Base-by-base conservation (phyloP, 2,113 vertebrate species). In the Fregetta grallaria region DNA sequence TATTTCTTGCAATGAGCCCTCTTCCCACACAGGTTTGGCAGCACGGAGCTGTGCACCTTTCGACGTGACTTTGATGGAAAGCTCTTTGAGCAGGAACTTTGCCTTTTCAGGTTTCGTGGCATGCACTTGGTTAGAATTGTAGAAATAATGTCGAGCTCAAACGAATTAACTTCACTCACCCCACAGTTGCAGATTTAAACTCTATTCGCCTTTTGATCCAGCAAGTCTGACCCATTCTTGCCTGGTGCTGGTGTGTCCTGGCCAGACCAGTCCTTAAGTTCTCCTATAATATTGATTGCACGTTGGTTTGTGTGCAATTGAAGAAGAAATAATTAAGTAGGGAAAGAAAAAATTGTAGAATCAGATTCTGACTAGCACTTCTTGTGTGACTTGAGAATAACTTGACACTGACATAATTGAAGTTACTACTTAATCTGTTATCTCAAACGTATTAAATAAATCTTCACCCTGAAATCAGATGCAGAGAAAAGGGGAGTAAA, bases 1-100 rank as follows among this genome's bases (percentile, higher is more conserved):
- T 40, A 29, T 81, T 85, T 83, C 62, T n/a, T 55, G n/a, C 72
- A 4, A 1, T 3, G 4, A 72, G 40, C 29, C 38, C n/a, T 65
- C 90, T 77, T 78, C 76, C 95, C 91, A 65, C 83, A 42, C 42
- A 29, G 59, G 62, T n/a, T 61, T 55, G 44, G 63, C 44, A 79
- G 86, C 53, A 16, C 1, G 0, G 21, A 67, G 59, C 45, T 13
- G 1, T 19, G 83, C 34, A 26, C 49, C 38, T 58, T 65, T 44
- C 2, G 1, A 1, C 1, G 2, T 9, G 52, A 36, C 23, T 5
- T 11, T 45, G 47, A 10, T 17, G 32, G 34, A 14, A 50, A 82
- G 30, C 17, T 40, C 45, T 56, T 15, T 14, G 52, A 49, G 36
- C 38, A 13, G 58, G 78, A 45, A 4, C 36, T 75, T 56, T 9